Evolutionary conservation across 2,888 invertebrate species (phyloP), one percentile per base, ranked within the genome.

Genomic region (Rhagonycha lutea): DNA sequence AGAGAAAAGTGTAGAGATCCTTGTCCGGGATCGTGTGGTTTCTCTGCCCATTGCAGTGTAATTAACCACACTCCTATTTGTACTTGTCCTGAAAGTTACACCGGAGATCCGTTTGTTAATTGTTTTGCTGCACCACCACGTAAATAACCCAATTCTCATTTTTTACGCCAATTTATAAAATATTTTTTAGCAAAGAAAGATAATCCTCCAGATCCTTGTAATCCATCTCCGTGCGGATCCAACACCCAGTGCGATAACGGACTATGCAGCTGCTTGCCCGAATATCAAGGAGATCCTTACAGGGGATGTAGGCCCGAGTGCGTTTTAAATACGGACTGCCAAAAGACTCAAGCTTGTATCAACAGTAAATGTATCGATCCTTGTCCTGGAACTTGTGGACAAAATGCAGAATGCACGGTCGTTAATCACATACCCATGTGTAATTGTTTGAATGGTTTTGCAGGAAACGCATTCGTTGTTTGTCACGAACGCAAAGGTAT

Each of bases 31-130:
- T 90, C 90, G 4, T 93, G 93, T 81, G 93, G 93, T 24, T 84
- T 89, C 4, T 89, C 89, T 83, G 92, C 93, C 28, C 86, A 89
- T 77, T 93, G 93, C 83, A 90, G 89, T 83, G 92, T 92, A 12
- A 90, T 92, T 28, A 92, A 92, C 82, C 93, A 93, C 84, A 91
- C 90, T 76, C 91, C 93, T 0, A 91, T 92, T 72, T 93, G 93
- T 84, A 90, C 90, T 68, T 93, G 93, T 84, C 85, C 90, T 12
- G 88, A 90, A 29, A 91, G 91, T 70, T 90, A 90, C 84, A 90
- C 90, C 7, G 92, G 92, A 29, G 92, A 93, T 88, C 92, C 92
- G 68, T 92, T 92, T 81, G 85, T 78, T 73, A 85, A 80, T 72
- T 88, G 88, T 76, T 82, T 81, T 69, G 83, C 81, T 3, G 87